Conservation (phyloP, 2,797 vertebrate genomes). For the Oceanodroma leucorhoa region DNA sequence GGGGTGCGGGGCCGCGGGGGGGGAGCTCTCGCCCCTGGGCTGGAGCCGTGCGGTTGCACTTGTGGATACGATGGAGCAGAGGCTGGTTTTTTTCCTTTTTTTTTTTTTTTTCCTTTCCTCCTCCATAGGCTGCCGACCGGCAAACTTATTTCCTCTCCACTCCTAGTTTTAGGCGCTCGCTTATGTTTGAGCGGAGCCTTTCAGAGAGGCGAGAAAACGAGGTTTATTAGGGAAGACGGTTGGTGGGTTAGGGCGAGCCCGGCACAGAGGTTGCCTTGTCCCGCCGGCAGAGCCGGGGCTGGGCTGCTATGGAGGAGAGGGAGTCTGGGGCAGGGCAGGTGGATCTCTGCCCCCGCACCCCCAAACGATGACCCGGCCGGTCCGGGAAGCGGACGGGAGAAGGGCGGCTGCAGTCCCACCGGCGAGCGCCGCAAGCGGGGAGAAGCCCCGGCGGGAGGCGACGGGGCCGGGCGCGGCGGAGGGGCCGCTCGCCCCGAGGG, state of each 20-base stretch:
- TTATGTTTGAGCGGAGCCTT: not conserved
- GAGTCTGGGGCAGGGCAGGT: not conserved
- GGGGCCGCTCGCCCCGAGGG: not conserved
- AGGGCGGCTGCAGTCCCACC: not conserved
- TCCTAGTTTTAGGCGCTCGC: not conserved
- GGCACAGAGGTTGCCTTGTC: not conserved
- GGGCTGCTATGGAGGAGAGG: not conserved
- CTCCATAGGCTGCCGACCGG: not conserved
- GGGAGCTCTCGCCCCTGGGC: not conserved
- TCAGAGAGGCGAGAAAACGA: not conserved
- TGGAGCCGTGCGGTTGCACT: not conserved
- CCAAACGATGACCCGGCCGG: too few species aligned
- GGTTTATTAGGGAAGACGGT: not conserved
- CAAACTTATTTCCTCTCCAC: not conserved
- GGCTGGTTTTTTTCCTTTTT: accelerated
- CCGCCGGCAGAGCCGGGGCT: not conserved
- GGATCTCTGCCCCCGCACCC: not conserved
- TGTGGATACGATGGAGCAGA: not conserved
- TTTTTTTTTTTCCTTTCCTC: accelerated
- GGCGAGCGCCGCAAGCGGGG: not conserved
- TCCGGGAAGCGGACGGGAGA: not conserved
- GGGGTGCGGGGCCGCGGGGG: not conserved
- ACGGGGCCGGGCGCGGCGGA: not conserved
- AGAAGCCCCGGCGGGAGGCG: not conserved
- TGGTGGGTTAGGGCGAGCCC: not conserved